phyloP scores from a whole-genome alignment of 2,888 invertebrate species.

The Caenorhabditis plicata region DNA sequence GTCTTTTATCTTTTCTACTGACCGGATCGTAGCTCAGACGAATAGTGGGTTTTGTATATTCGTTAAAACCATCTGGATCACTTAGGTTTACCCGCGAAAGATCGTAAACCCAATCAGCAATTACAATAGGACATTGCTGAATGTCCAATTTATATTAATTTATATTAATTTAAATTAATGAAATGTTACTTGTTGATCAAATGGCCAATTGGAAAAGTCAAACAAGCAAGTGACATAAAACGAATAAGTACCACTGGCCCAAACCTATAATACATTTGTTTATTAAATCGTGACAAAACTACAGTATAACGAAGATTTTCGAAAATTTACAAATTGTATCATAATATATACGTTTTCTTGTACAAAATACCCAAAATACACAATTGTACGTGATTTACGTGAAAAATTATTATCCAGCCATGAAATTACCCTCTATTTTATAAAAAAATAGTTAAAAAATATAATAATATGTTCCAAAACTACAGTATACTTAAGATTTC shows the following conservation, averaged over 20 bases:
- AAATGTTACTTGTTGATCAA: constrained; percentile 52
- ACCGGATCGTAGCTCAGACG: constrained; percentile 57
- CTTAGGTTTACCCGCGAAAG: constrained; percentile 59
- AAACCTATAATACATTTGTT: no score
- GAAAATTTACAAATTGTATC: no score
- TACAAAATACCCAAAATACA: no score
- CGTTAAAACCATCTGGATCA: constrained; percentile 35
- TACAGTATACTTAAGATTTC: no score
- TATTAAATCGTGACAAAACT: no score
- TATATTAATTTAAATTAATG: not conserved
- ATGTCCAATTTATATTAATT: not conserved
- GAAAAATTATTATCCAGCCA: no score
- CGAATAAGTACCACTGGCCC: constrained; percentile 53
- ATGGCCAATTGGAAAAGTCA: constrained; percentile 60
- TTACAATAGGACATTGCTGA: constrained; percentile 61
- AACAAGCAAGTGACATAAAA: constrained; percentile 64
- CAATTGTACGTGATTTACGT: no score
- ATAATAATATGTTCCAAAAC: no score
- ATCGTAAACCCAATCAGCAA: constrained; percentile 64
- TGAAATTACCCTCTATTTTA: no score
- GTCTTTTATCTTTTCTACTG: constrained; percentile 42
- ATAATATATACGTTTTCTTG: no score
- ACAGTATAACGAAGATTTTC: no score
- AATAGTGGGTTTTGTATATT: constrained; percentile 48
- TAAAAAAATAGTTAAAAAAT: no score